Base-by-base conservation (phyloP, 2,113 vertebrate genomes). In the Carassius auratus region DNA sequence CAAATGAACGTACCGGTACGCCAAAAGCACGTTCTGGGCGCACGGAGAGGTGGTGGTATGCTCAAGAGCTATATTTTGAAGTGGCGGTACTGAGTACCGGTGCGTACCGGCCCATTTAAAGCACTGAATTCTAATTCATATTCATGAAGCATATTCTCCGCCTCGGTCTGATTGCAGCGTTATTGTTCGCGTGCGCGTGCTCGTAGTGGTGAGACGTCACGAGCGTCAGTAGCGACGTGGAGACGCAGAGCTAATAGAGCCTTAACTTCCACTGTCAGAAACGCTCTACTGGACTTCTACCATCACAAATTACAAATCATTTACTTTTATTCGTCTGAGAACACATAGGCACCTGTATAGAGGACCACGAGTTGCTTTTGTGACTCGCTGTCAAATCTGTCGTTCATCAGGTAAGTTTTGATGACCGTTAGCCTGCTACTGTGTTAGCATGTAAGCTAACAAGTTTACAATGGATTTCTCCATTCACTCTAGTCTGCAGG, bases 321-420 rank as follows among this genome's bases (percentile, higher is more conserved):
- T 50, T 30, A 36, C 42, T n/a, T n/a, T 4, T 0, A 26, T 5
- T 50, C 36, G 5, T 23, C 30, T 1, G 42, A 50, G 36, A 75
- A 62, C 5, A 61, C 48, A 81, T 19, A 17, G 7, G 10, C 48
- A 21, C 9, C n/a, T 15, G 52, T 83, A 12, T 55, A 8, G 17
- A 12, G 68, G 2, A 42, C 5, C 62, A 17, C 1, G 0, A 73
- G 64, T 0, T 10, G 33, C 30, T n/a, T 71, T 81, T 69, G 17
- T 26, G 8, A 48, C 23, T 38, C n/a, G 52, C 78, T 75, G 57
- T 81, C 69, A 45, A 0, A 7, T 38, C 79, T 45, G 59, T 68
- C 48, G 7, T 69, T 83, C 59, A 45, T 10, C 69, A 52, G 85
- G 85, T 86, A 75, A 76, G 85, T 82, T 57, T 13, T 52, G 8